phyloP scores from a whole-genome alignment of 2,888 invertebrate genomes.

The Hoplodrina ambigua region DNA sequence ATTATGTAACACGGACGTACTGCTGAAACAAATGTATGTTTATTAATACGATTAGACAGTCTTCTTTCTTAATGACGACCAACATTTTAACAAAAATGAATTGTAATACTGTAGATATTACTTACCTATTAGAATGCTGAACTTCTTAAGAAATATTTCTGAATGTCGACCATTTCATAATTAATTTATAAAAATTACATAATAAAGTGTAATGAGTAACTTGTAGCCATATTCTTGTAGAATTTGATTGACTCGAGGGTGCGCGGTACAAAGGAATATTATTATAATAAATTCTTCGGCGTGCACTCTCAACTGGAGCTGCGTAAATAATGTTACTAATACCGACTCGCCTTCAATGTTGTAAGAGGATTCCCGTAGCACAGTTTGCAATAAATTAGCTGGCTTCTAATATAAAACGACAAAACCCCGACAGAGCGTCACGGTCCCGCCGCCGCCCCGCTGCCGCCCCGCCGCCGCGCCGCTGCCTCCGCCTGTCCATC shows the following conservation, averaged over 20 bases:
- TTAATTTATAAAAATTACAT: neutral
- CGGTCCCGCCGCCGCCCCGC: slow-evolving; percentile 68
- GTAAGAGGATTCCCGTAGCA: slow-evolving; percentile 83
- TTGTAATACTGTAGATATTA: too few relatives aligned
- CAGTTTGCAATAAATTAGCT: slow-evolving; percentile 90
- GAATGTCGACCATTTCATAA: too few relatives aligned
- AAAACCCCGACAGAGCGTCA: slow-evolving; percentile 85
- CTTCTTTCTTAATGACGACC: neutral
- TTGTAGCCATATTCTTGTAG: neutral
- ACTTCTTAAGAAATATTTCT: neutral
- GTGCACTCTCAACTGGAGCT: slow-evolving; percentile 56
- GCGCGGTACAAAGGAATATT: slow-evolving; percentile 18
- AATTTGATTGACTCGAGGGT: slow-evolving; percentile 8
- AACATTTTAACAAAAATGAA: too few relatives aligned
- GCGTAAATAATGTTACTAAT: slow-evolving; percentile 72
- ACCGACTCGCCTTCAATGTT: slow-evolving; percentile 71
- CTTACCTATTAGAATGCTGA: neutral
- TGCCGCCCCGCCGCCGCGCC: slow-evolving; percentile 57
- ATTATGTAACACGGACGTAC: slow-evolving; percentile 44
- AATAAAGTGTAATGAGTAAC: neutral
- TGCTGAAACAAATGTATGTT: slow-evolving; percentile 32
- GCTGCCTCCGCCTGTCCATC: slow-evolving; percentile 86
- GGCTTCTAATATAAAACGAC: slow-evolving; percentile 90
- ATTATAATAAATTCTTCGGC: slow-evolving; percentile 33
- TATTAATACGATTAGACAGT: slow-evolving; percentile 16